phyloP scores from a whole-genome alignment of 2,797 vertebrate genomes.

The Myoxocephalus aenaeus region DNA sequence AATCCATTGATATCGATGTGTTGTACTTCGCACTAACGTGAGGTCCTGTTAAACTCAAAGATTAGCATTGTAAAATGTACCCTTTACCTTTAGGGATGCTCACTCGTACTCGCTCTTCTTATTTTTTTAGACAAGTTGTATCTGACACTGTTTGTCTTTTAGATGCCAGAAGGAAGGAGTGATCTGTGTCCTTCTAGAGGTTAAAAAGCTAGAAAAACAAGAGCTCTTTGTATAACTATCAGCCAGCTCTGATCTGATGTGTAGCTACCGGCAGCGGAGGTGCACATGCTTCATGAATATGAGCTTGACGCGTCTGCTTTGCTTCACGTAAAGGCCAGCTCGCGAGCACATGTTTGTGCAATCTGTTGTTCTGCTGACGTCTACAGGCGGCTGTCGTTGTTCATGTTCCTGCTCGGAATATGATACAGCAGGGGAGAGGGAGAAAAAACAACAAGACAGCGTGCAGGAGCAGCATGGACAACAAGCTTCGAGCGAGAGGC shows the following conservation, averaged over 20 bases:
- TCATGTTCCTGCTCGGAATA: slow-evolving; percentile 61
- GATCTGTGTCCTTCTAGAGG: slow-evolving; percentile 31
- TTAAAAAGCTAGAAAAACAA: slow-evolving; percentile 1
- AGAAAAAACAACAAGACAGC: slow-evolving; percentile 48
- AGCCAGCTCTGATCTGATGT: slow-evolving; percentile 41
- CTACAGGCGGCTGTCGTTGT: slow-evolving; percentile 48
- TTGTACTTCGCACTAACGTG: slow-evolving; percentile 77
- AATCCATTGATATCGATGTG: slow-evolving; percentile 66
- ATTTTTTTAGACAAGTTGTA: neutral
- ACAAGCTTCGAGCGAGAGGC: slow-evolving; percentile 33
- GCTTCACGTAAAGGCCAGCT: slow-evolving; percentile 58
- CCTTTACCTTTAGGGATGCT: slow-evolving; percentile 76
- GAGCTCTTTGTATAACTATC: slow-evolving; percentile 23
- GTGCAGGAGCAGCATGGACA: slow-evolving; percentile 33
- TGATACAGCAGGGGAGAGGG: slow-evolving; percentile 55
- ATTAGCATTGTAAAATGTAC: slow-evolving; percentile 64
- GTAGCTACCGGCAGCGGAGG: slow-evolving; percentile 27
- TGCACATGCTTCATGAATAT: slow-evolving; percentile 65
- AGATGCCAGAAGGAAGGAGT: slow-evolving; percentile 30
- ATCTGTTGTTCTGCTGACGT: slow-evolving; percentile 73
- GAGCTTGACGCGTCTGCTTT: slow-evolving; percentile 51
- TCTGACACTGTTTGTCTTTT: slow-evolving; percentile 28
- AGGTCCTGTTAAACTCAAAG: slow-evolving; percentile 72
- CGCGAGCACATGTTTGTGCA: slow-evolving; percentile 71
- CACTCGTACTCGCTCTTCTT: slow-evolving; percentile 26